Evolutionary conservation across 2,888 invertebrate species (phyloP), one percentile per base, ranked within the genome.

Genomic region (Scelioninae gen. 1): DNA sequence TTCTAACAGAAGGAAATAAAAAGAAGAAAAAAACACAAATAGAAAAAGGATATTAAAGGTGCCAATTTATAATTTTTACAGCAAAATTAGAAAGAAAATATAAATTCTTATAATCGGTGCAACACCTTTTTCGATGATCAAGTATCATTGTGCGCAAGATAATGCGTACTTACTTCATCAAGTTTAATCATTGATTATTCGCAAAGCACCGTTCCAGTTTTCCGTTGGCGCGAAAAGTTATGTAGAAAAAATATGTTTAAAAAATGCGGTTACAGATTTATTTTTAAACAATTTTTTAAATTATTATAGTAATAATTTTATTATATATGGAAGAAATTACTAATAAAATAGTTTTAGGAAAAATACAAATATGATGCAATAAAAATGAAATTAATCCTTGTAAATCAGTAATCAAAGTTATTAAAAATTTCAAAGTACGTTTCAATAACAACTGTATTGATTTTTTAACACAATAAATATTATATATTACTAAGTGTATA

Each of bases 111-210:
- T 29, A 3, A 29, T 29, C 5, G 11, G 4, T 29, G 29, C 11
- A 29, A 51, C 51, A 51, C 29, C 29, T 51, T 29, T 15, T 11
- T 29, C 29, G 23, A 56, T 34, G 56, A 56, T 34, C 34, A 34
- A 34, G 16, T 15, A 38, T 56, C 38, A 56, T 34, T 34, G 34
- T 56, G 56, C 56, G 56, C 56, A 56, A 56, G 38, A 56, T 56
- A 38, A 56, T 32, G 8, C 38, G 15, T 15, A 56, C 34, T 34
- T 16, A 23, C 56, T 56, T 56, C 13, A 38, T 56, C 56, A 56
- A 38, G 38, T 34, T 34, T 16, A 56, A 56, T 56, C 15, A 56
- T 11, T 56, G 38, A 38, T 56, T 56, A 38, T 29, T 56, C 31
- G 7, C 15, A n/a, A 55, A 32, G 32, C 34, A 31, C n/a, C 55